These are phyloP conservation scores for Orthosia gracilis DNA, from an alignment of 2,888 invertebrate genomes.

Conservation along the genomic window DNA sequence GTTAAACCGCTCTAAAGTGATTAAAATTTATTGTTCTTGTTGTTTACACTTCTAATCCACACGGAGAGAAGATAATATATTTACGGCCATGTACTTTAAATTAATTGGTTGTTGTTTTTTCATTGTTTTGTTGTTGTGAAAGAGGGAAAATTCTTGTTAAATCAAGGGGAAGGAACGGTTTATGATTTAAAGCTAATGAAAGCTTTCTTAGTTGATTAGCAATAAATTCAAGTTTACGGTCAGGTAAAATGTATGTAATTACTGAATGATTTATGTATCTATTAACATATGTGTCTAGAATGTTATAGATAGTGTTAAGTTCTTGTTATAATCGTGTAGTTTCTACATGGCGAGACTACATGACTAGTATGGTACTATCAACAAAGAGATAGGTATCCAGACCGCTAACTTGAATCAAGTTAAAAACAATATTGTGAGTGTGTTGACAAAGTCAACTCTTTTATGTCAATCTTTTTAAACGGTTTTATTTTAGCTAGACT, in stretches of 20 bases:
- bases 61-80: conserved; percentile 49
- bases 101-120: conserved; percentile 57
- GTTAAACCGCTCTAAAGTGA: conserved; percentile 58
- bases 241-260: conserved; percentile 8
- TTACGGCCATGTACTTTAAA: conserved; percentile 55
- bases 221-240: neutral
- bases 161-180: neutral
- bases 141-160: neutral
- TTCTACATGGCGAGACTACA: conserved; percentile 36
- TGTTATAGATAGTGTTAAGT: conserved; percentile 30
- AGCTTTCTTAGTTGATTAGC: neutral
- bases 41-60: conserved; percentile 60
- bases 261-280: conserved; percentile 13
- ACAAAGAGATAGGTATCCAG: neutral
- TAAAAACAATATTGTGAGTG: neutral
- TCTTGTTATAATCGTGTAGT: conserved; percentile 40
- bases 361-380: conserved; percentile 32
- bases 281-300: no score
- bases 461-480: neutral
- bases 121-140: conserved; percentile 48
- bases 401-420: neutral
- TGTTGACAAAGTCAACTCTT: neutral
- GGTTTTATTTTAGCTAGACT: no score
- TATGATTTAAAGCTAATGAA: neutral
- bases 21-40: conserved; percentile 66